A percentile compares a stretch with the other conserved stretches of the same genome.
These are phyloP conservation scores for Umimayanthus chanpuru DNA, from an alignment of 92 coral and sea anemone genomes.

Conservation along the genomic window DNA sequence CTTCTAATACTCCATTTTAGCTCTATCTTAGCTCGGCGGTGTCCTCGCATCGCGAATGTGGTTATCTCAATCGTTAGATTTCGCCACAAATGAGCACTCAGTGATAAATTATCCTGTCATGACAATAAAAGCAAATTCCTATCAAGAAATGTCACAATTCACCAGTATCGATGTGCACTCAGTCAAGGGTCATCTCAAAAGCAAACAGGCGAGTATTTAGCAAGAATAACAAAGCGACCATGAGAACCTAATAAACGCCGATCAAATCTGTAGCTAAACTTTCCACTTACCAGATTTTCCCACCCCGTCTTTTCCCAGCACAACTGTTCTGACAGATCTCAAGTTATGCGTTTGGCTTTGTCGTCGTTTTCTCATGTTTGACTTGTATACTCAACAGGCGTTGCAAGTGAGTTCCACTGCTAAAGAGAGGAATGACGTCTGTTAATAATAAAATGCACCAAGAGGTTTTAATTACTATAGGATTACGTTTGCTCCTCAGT, in stretches of 20 bases:
- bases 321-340: conserved; percentile 70
- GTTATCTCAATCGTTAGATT: conserved; percentile 1
- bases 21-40: background rate
- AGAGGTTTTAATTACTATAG: conserved; percentile 8
- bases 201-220: conserved; percentile 10
- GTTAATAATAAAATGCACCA: conserved; percentile 1
- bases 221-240: background rate
- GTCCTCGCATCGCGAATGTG: background rate
- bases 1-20: background rate
- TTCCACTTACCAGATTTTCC: conserved; percentile 86
- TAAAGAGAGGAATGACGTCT: conserved; percentile 18
- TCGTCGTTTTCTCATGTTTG: conserved; percentile 66
- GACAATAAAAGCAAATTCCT: conserved; percentile 31
- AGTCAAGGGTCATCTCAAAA: conserved; percentile 23
- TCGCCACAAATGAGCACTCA: conserved; percentile 8
- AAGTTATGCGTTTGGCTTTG: conserved; percentile 47
- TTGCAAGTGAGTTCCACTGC: background rate
- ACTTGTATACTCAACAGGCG: background rate
- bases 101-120: conserved; percentile 9
- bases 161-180: conserved; percentile 1
- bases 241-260: background rate
- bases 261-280: background rate
- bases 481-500: conserved; percentile 2
- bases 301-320: conserved; percentile 94
- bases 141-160: conserved; percentile 17